Conservation (phyloP, 2,888 invertebrate species). For the Plebejus argus region DNA sequence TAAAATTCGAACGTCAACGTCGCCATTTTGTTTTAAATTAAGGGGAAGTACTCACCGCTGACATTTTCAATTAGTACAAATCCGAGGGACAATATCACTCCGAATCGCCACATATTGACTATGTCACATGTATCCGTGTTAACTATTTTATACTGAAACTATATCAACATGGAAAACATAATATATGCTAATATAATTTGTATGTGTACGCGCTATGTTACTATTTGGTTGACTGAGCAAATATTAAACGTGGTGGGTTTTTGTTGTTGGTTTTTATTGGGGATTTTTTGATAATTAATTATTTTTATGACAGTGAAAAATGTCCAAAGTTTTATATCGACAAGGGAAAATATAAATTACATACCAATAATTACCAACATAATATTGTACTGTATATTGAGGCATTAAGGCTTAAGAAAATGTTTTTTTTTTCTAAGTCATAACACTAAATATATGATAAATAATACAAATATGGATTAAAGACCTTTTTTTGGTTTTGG, state of each 20-base stretch:
- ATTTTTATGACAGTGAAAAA: background rate
- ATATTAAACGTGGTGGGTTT: background rate
- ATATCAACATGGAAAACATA: conserved; percentile 47
- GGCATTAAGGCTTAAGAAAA: background rate
- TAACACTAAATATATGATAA: too few species aligned
- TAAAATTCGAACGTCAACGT: background rate
- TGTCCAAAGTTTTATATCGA: background rate
- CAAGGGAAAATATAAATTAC: background rate
- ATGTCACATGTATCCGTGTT: conserved; percentile 47
- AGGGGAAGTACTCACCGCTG: background rate
- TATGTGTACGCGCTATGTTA: conserved; percentile 1
- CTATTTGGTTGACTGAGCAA: conserved; percentile 8
- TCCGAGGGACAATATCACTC: conserved; percentile 46
- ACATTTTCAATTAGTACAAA: conserved; percentile 18
- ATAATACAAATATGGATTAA: too few species aligned
- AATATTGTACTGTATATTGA: background rate
- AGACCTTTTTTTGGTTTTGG: too few species aligned
- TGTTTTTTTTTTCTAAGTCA: too few species aligned
- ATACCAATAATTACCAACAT: background rate
- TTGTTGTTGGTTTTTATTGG: background rate
- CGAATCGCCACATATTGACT: conserved; percentile 58
- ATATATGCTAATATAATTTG: conserved; percentile 26
- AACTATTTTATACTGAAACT: conserved; percentile 60
- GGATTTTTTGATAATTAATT: background rate
- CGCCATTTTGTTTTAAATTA: background rate